Percentiles rank a stretch among this genome's conserved stretches.
Evolutionary conservation across 2,888 invertebrate genomes (phyloP).

Genomic region (Glaucopsyche alexis): DNA sequence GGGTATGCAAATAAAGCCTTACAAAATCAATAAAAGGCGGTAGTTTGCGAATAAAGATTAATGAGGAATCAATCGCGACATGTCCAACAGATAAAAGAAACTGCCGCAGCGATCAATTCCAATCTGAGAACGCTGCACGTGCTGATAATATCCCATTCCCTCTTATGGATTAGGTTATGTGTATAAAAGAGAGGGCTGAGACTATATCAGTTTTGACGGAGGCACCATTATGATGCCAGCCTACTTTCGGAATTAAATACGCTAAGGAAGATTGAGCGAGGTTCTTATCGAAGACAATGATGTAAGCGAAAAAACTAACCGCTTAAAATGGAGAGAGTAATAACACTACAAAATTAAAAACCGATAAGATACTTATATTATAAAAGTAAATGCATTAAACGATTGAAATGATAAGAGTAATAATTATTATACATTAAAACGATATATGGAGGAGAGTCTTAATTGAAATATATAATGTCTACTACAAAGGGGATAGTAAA

Average conservation of each 20-base stretch:
- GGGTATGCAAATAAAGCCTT: conserved; percentile 9
- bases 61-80: conserved; percentile 75
- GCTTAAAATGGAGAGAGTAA: not conserved
- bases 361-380: not conserved
- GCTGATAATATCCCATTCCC: conserved; percentile 47
- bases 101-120: conserved; percentile 75
- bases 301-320: conserved; percentile 60
- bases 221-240: conserved; percentile 68
- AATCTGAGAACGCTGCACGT: conserved; percentile 61
- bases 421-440: not conserved
- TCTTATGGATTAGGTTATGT: conserved; percentile 32
- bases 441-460: not conserved
- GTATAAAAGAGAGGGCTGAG: conserved; percentile 49
- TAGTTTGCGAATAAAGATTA: conserved; percentile 74
- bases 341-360: conserved; percentile 1
- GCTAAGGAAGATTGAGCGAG: conserved; percentile 74
- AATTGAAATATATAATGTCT: not conserved
- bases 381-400: not conserved
- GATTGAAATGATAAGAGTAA: conserved; percentile 1
- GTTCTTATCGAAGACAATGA: conserved; percentile 75
- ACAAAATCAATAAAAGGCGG: conserved; percentile 45
- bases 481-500: not conserved
- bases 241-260: conserved; percentile 76
- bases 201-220: conserved; percentile 61
- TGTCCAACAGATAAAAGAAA: conserved; percentile 68